Percentiles rank a stretch among this genome's conserved stretches.
Evolutionary conservation across 2,797 vertebrate species (phyloP).

Genomic region (Notamacropus eugenii): DNA sequence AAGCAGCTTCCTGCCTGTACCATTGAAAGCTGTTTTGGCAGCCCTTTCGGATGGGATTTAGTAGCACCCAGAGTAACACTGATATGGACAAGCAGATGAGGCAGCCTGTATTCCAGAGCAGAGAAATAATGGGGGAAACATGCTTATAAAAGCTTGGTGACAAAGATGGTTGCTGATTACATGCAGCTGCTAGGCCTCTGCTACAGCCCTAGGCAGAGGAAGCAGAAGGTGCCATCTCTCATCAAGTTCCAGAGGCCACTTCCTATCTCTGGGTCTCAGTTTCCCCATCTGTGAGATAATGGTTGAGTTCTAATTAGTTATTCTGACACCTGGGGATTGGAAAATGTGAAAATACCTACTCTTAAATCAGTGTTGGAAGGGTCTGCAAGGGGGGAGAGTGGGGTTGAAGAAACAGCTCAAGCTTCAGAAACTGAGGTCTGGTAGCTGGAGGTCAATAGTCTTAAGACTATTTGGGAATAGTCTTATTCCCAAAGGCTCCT

Average conservation of each 20-base stretch:
- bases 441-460: neutral
- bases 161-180: neutral
- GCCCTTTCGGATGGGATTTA: neutral
- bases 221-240: neutral
- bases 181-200: rapidly evolving
- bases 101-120: rapidly evolving
- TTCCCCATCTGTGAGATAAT: neutral
- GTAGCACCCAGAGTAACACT: rapidly evolving
- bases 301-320: neutral
- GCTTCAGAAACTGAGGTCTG: neutral
- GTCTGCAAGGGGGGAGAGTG: neutral
- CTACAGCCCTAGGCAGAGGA: neutral
- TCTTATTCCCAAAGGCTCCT: too few relatives aligned
- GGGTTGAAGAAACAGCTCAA: neutral
- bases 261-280: neutral
- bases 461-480: neutral
- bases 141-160: neutral
- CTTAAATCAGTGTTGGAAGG: neutral
- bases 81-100: neutral
- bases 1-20: neutral
- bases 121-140: neutral
- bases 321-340: neutral
- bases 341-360: neutral
- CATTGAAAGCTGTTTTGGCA: neutral
- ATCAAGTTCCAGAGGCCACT: rapidly evolving